Percentiles rank a stretch among this genome's conserved stretches.
Evolutionary conservation across 2,797 vertebrate genomes (phyloP).

Genomic region (Muraenolepis orangiensis): DNA sequence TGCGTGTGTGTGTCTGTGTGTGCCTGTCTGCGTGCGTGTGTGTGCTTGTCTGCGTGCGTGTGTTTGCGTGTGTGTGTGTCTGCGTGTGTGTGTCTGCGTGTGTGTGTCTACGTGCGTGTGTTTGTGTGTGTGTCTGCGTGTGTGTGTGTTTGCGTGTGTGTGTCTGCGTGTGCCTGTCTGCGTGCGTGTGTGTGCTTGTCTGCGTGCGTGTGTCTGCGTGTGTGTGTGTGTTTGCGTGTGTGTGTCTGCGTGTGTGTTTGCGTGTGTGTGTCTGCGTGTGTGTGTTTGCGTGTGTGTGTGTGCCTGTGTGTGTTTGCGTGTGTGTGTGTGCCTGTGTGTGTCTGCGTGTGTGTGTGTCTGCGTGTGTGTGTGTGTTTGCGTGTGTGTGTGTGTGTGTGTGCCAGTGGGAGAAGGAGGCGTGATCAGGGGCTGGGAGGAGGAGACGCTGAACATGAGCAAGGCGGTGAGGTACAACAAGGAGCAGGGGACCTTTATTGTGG

Average conservation of each 20-base stretch:
- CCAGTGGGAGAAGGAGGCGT: conserved; percentile 81
- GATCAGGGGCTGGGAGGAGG: conserved; percentile 86
- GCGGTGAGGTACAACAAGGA: conserved; percentile 81
- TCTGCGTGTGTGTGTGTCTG: too few relatives aligned
- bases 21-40: too few relatives aligned
- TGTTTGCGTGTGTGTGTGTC: too few relatives aligned
- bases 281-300: too few relatives aligned
- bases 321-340: too few relatives aligned
- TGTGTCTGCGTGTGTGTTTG: not conserved
- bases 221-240: not conserved
- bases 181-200: too few relatives aligned
- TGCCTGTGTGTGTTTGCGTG: too few relatives aligned
- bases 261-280: not conserved
- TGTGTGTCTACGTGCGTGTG: too few relatives aligned
- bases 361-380: not conserved
- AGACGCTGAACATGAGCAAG: conserved; percentile 80
- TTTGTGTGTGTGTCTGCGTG: not conserved
- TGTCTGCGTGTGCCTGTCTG: too few relatives aligned
- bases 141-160: not conserved
- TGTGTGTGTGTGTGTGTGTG: not conserved
- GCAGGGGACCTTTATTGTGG: conserved; percentile 80
- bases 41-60: too few relatives aligned
- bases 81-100: not conserved
- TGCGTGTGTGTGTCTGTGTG: too few relatives aligned
- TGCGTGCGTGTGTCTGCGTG: too few relatives aligned